phyloP scores from a whole-genome alignment of 2,113 vertebrate species.

The Dipodomys stephensi region DNA sequence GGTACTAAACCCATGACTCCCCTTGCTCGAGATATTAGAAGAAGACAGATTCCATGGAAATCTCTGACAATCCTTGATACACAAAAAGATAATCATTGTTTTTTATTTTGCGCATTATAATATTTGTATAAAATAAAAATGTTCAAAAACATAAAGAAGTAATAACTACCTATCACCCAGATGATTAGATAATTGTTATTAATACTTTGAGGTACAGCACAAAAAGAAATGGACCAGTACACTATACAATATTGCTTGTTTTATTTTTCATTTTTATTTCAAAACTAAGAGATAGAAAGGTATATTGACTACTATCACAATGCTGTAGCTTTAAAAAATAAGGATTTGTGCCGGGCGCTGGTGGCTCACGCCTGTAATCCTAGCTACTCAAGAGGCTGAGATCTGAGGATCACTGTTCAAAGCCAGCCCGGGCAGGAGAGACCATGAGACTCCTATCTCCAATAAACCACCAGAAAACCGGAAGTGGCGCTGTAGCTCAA shows the following conservation, averaged over 20 bases:
- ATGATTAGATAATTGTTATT: background rate
- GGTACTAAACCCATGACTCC: background rate
- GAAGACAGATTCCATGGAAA: background rate
- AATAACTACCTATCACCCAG: background rate
- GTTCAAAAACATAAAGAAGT: background rate
- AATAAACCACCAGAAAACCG: too few relatives aligned
- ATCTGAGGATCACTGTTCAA: too few relatives aligned
- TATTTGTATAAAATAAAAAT: conserved; percentile 19
- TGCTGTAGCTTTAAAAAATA: background rate
- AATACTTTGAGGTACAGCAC: conserved; percentile 13
- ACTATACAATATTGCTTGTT: background rate
- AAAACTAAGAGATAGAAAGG: conserved; percentile 10
- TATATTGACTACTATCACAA: conserved; percentile 11
- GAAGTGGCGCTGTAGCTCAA: too few relatives aligned
- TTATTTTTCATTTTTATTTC: conserved; percentile 27
- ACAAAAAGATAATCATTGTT: background rate
- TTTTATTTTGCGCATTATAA: background rate
- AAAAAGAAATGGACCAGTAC: background rate
- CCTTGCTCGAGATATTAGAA: background rate
- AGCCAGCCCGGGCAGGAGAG: too few relatives aligned
- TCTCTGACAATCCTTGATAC: background rate
- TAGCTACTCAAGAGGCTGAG: too few relatives aligned
- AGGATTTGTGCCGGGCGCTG: too few relatives aligned
- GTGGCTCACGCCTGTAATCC: too few relatives aligned
- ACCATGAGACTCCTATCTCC: too few relatives aligned